These are phyloP conservation scores for Syngnathus rostellatus DNA, from an alignment of 2,797 vertebrate genomes.

Conservation along the genomic window DNA sequence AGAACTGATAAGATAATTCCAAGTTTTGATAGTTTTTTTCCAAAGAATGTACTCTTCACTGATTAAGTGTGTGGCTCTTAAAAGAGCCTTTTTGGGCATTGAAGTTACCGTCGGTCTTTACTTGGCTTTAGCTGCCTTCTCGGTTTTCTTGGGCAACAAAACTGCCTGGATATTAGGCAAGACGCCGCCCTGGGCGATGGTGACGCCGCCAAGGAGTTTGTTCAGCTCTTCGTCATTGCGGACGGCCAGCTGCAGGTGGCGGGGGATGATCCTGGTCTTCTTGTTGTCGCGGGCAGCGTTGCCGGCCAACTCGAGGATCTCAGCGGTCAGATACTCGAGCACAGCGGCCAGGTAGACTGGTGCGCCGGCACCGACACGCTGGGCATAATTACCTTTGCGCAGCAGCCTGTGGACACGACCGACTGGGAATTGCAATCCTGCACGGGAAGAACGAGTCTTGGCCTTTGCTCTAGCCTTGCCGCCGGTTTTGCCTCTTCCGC, in stretches of 20 bases:
- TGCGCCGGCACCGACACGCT: not conserved
- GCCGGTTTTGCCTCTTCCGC: not conserved
- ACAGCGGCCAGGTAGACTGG: conserved; percentile 1
- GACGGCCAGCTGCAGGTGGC: conserved; percentile 44
- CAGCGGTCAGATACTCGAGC: not conserved
- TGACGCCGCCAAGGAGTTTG: conserved; percentile 35
- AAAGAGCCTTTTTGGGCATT: not conserved
- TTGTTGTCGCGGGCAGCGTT: conserved; percentile 22
- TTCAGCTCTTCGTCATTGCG: conserved; percentile 35
- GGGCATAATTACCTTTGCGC: not conserved
- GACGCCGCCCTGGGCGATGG: conserved; percentile 34
- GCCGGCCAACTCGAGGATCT: conserved; percentile 4
- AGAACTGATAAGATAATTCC: no score
- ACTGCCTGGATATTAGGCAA: not conserved
- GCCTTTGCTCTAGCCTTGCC: conserved; percentile 3
- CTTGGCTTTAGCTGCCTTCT: not conserved
- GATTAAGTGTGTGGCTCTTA: not conserved
- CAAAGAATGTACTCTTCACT: not conserved
- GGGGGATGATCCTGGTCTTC: conserved; percentile 35
- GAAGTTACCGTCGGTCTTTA: not conserved
- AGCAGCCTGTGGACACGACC: conserved; percentile 5
- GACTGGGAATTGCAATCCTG: conserved; percentile 2
- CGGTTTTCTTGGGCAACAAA: not conserved
- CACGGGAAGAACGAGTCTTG: conserved; percentile 1
- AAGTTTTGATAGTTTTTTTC: no score